Evolutionary conservation across 2,113 vertebrate species (phyloP).

Genomic region (Stigmatopora argus): DNA sequence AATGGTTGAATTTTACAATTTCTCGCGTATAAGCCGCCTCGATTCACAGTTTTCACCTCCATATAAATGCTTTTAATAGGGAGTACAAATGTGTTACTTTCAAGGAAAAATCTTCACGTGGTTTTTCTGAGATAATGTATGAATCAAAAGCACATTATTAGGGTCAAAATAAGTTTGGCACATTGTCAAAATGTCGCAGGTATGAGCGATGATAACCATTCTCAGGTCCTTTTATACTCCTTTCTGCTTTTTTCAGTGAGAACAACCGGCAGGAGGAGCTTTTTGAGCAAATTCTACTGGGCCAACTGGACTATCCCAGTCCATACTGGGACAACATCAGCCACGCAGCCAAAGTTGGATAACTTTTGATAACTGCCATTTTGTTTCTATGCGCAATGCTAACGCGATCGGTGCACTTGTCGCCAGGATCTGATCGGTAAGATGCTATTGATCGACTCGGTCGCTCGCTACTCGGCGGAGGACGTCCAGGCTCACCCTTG

Average conservation of each 20-base stretch:
- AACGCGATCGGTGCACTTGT: background rate
- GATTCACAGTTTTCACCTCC: too few species aligned
- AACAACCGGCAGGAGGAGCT: slow-evolving; percentile 93
- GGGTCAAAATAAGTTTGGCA: too few species aligned
- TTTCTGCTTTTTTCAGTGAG: slow-evolving; percentile 72
- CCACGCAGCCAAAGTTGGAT: slow-evolving; percentile 84
- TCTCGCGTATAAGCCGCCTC: too few species aligned
- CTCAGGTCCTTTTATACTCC: background rate
- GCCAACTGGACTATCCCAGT: slow-evolving; percentile 87
- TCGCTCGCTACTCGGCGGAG: slow-evolving; percentile 85
- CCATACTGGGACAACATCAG: slow-evolving; percentile 98
- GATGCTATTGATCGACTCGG: slow-evolving; percentile 88
- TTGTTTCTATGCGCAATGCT: background rate
- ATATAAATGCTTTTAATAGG: too few species aligned
- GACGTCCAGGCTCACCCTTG: slow-evolving; percentile 90
- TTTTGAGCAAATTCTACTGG: slow-evolving; percentile 93
- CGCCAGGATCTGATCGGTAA: slow-evolving; percentile 86
- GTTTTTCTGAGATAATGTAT: too few species aligned
- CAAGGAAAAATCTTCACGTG: too few species aligned
- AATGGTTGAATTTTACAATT: too few species aligned
- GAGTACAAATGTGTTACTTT: too few species aligned
- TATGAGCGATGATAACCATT: background rate
- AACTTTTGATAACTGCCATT: background rate
- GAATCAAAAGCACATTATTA: too few species aligned
- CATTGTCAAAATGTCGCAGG: too few species aligned